A percentile compares a stretch with the other conserved stretches of the same genome.
Evolutionary conservation across 2,113 vertebrate species (phyloP).

Genomic region (Amblyornis subalaris): DNA sequence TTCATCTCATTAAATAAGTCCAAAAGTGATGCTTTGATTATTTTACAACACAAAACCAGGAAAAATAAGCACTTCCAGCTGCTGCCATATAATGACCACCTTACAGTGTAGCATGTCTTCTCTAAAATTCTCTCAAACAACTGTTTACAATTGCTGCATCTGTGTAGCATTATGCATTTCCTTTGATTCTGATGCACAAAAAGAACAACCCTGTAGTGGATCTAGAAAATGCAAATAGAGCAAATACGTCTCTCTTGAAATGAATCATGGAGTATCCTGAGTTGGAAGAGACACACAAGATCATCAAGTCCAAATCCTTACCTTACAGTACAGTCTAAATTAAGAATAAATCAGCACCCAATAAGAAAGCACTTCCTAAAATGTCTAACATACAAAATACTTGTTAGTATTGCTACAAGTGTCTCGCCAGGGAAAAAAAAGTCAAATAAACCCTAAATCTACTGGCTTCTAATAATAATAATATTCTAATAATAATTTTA

Average conservation of each 20-base stretch:
- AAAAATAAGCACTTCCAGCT: background rate
- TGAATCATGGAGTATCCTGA: background rate
- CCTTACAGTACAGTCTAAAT: background rate
- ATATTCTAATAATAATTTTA: background rate
- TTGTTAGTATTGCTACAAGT: background rate
- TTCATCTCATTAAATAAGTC: background rate
- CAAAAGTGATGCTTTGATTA: background rate
- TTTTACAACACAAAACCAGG: background rate
- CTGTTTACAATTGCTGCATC: background rate
- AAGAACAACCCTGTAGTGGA: background rate
- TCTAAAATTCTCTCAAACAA: background rate
- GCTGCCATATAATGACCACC: background rate
- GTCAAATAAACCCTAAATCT: background rate
- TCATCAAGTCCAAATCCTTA: background rate
- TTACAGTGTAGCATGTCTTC: background rate
- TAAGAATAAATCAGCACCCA: background rate
- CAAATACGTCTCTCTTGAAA: background rate
- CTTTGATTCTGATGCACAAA: background rate
- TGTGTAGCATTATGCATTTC: background rate
- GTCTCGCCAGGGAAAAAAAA: background rate
- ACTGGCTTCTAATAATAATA: background rate
- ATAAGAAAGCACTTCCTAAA: background rate
- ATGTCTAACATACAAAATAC: background rate
- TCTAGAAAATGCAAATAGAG: background rate
- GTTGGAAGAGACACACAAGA: background rate